phyloP scores from a whole-genome alignment of 2,113 vertebrate genomes.

The Pluvianellus socialis region DNA sequence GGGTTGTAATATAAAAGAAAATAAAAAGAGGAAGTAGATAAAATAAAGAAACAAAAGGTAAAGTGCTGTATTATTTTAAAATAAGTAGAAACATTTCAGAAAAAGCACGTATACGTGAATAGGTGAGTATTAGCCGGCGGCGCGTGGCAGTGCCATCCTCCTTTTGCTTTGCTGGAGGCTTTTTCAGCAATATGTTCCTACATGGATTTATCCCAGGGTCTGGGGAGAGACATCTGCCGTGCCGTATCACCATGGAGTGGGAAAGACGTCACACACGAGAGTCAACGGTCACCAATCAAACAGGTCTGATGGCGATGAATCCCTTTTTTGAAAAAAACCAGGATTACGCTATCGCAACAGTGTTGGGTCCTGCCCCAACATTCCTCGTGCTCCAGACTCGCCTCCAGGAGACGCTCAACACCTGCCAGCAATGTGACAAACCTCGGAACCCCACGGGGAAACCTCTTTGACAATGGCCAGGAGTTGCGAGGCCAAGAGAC shows the following conservation, averaged over 20 bases:
- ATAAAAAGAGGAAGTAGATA: neutral
- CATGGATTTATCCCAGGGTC: neutral
- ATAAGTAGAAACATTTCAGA: neutral
- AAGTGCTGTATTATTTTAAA: neutral
- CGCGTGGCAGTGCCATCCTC: neutral
- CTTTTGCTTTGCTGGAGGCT: neutral
- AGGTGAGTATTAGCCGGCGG: rapidly evolving
- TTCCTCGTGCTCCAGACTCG: neutral
- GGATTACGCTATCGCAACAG: neutral
- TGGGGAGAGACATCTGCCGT: too few relatives aligned
- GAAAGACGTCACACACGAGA: neutral
- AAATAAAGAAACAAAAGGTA: neutral
- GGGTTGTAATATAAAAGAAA: neutral
- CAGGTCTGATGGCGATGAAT: neutral
- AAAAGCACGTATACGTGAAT: neutral
- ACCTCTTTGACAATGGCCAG: neutral
- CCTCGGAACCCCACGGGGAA: neutral
- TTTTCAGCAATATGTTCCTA: neutral
- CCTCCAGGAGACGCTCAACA: neutral
- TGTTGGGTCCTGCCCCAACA: neutral
- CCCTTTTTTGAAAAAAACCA: too few relatives aligned
- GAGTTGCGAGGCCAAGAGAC: neutral
- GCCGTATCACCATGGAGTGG: too few relatives aligned
- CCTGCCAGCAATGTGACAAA: neutral
- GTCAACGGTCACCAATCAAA: neutral